Evolutionary conservation across 2,888 invertebrate species (phyloP), one percentile per base, ranked within the genome.

Genomic region (Mamestra brassicae): DNA sequence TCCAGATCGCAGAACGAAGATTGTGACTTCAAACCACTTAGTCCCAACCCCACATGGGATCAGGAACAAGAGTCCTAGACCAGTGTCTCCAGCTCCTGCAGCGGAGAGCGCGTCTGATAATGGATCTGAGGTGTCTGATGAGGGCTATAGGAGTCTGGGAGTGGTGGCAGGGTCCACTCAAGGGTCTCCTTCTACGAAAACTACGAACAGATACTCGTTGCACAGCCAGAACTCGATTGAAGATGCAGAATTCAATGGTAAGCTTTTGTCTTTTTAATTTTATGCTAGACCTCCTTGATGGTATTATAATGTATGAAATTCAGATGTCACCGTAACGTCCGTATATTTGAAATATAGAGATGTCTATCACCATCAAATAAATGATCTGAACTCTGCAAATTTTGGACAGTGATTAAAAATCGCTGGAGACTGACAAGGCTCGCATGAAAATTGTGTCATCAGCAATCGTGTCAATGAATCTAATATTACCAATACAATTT

Each of bases 91-190:
- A 17, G 97, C 97, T 0, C 95, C 96, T 3, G 94, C 94, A 0
- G 92, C 96, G 38, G 97, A 97, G 87, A 97, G 97, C 80, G 97
- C 97, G 11, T 98, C 98, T 71, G 98, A 98, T 91, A 98, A 98
- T 86, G 98, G 98, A 13, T 98, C 98, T 74, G 98, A 98, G 92
- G 98, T 98, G 42, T 98, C 98, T 45, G 98, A 98, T 92, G 98
- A 98, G 90, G 98, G 98, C 0, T 98, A 98, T 92, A 97, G 98
- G 88, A 98, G 98, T 90, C 94, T 98, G 88, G 98, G 98, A 0
- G 97, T 98, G 64, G 97, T 97, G 42, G 96, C 96, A 1, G 95
- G 95, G 3, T 97, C 96, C 58, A 97, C 96, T 0, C 96, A 96
- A 72, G 95, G 95, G 0, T 95, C 96, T 2, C 96, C 97, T 0